A percentile compares a stretch with the other conserved stretches of the same genome.
phyloP scores from a whole-genome alignment of 2,113 vertebrate species.

The Shinisaurus crocodilurus region DNA sequence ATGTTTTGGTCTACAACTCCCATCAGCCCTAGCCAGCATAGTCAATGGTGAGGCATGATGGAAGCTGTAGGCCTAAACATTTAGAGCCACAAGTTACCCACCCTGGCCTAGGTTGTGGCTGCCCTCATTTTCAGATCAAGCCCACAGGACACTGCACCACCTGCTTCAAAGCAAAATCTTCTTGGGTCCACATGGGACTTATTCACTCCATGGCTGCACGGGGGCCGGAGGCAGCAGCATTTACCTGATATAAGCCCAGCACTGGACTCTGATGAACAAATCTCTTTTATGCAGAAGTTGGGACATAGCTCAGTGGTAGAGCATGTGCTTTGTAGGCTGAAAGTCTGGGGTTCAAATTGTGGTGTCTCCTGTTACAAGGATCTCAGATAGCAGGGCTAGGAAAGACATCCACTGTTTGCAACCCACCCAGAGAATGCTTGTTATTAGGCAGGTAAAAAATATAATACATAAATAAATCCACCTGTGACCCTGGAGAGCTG shows the following conservation, averaged over 20 bases:
- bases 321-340: neutral
- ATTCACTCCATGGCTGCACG: neutral
- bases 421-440: no score
- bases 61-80: no score
- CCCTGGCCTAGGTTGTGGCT: neutral
- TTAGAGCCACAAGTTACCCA: no score
- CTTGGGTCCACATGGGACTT: neutral
- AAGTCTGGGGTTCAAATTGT: neutral
- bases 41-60: no score
- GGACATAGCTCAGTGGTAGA: neutral
- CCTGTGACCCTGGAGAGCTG: neutral
- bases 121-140: neutral
- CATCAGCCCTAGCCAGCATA: no score
- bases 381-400: neutral
- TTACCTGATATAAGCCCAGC: neutral
- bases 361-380: neutral
- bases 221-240: neutral
- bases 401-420: neutral
- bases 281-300: neutral
- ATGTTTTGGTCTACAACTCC: no score
- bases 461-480: no score
- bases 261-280: neutral
- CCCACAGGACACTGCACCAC: neutral
- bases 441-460: no score
- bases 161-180: neutral